Evolutionary conservation across 2,888 invertebrate genomes (phyloP).

Genomic region (Eustalomyia histrio): DNA sequence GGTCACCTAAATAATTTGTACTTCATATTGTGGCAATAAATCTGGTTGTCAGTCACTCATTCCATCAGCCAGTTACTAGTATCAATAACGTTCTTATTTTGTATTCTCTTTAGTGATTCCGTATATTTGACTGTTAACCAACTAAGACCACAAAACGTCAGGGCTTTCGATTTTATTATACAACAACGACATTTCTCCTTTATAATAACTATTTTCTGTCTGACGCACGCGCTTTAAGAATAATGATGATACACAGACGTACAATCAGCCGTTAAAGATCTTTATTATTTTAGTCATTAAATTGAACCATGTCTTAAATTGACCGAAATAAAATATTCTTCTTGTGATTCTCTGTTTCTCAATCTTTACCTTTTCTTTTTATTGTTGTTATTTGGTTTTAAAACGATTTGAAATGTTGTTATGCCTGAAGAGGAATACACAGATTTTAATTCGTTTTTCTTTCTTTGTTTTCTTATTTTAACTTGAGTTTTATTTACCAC

Average conservation of each 20-base stretch:
- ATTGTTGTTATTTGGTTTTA: conserved; percentile 12
- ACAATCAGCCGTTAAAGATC: background rate
- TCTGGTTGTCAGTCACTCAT: conserved; percentile 8
- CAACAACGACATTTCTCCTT: background rate
- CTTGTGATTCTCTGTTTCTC: conserved; percentile 7
- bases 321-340: conserved; percentile 15
- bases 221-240: background rate
- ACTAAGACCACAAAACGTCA: conserved; percentile 15
- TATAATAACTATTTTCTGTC: background rate
- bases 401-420: conserved; percentile 39
- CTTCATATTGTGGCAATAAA: conserved; percentile 15
- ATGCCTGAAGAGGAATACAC: conserved; percentile 45
- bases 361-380: conserved; percentile 20
- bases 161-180: conserved; percentile 49
- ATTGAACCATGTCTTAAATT: conserved; percentile 11
- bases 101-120: background rate
- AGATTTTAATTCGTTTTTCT: conserved; percentile 16
- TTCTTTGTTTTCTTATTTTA: background rate
- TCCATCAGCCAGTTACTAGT: conserved; percentile 6
- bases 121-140: conserved; percentile 6
- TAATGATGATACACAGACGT: conserved; percentile 5
- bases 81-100: background rate
- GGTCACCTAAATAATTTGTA: conserved; percentile 42
- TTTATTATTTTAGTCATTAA: conserved; percentile 8
- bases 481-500: conserved; percentile 16